Evolutionary conservation across 1,140 invertebrate species (phyloP), one percentile per base, ranked within the genome.

Genomic region (Brachionus rotundiformis): DNA sequence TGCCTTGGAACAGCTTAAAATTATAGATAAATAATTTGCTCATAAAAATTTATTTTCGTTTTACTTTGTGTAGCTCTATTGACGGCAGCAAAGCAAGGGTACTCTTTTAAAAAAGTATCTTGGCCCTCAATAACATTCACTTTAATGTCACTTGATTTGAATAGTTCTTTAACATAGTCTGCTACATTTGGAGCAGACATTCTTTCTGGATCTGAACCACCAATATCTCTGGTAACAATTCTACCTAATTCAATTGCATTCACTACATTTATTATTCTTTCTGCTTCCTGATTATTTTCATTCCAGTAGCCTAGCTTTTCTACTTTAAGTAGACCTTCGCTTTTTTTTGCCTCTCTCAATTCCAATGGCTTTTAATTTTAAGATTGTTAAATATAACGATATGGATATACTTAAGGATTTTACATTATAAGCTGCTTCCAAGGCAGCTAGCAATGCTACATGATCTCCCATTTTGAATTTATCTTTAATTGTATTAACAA

Each of bases 181-280:
- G 92, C 93, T 2, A 95, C 92, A 54, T 90, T 90, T 0, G 91
- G 91, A 2, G 96, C 92, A 0, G 94, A 90, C 95, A 98, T 98
- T 83, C 95, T 90, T 86, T 98, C 95, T 0, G 96, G 95, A 88
- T 98, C 96, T 0, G 92, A 92, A 3, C 93, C 94, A 68, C 93
- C 93, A 86, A 96, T 94, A 88, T 96, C 95, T 80, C 94, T 90
- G 2, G 61, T 54, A n/a, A 82, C 80, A 36, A 68, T 44, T 47
- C 80, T 61, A n/a, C 80, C 80, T 47, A 71, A 54, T 59, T 82
- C 80, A 73, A 71, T 36, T 27, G 80, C 61, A 33, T 36, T 44
- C n/a, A 68, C 65, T 11, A 19, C 1, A 8, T 59, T 19, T 27
- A 82, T 11, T n/a, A 23, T 68, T 7, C 47, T 19, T 4, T 68